Evolutionary conservation across 2,113 vertebrate genomes (phyloP), one percentile per base, ranked within the genome.

Genomic region (Cyprinus carpio): DNA sequence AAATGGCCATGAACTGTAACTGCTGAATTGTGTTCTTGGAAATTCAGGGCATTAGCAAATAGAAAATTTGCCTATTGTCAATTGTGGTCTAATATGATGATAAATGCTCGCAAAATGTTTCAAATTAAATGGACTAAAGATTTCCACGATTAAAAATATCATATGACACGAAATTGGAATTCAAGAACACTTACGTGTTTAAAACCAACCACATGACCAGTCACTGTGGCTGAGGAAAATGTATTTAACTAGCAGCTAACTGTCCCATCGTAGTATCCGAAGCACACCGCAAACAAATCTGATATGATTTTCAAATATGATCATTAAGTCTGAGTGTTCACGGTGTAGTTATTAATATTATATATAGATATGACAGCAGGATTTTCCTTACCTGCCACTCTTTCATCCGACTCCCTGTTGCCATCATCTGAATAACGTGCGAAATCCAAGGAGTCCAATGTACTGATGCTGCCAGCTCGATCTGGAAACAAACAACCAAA

Each of bases 361-460:
- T 54, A 18, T 9, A 58, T 60, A 4, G 2, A 20, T 23, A 23
- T 4, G 10, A n/a, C 51, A 34, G 23, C 13, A 13, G 31, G 13
- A 83, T 20, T 74, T 6, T 72, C 46, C 93, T 95, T 96, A 99
- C 98, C 98, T 94, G 98, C 97, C 87, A 99, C 96, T 89, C 95
- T 95, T 90, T 99, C 98, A 0, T 99, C 98, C 0, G 97, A 93
- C 91, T 99, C 98, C 85, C 98, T 94, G 94, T 98, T 99, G 89
- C 98, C 98, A 82, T 99, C 98, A 90, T 99, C 98, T 51, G 98
- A 99, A 87, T 99, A 99, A 88, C 98, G 97, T 86, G 98, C 97
- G 92, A 99, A 99, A 91, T 99, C 98, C 93, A 99, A 93, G 79
- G 98, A 99, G 94, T 99, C 98, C 89, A 99, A 94, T 81, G 98